Base-by-base conservation (phyloP, 2,888 invertebrate genomes). In the Disparrhopalites patrizii region DNA sequence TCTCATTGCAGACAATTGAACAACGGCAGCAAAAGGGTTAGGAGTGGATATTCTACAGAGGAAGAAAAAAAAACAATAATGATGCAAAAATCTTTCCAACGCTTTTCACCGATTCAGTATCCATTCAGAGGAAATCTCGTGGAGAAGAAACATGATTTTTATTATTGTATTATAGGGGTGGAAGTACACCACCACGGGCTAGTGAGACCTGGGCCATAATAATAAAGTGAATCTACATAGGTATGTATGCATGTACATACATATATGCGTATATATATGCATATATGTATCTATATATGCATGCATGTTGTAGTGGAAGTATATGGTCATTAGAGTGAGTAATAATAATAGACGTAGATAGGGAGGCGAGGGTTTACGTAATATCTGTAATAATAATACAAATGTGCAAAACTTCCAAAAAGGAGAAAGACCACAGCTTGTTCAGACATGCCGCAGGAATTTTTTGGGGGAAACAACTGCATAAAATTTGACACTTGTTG, bases 401-500 rank as follows among this genome's bases (percentile, higher is more conserved):
- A 15, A 40, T 40, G 40, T 18, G 40, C n/a, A n/a, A n/a, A n/a
- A n/a, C n/a, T n/a, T n/a, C n/a, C n/a, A n/a, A n/a, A n/a, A n/a
- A n/a, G n/a, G n/a, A n/a, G n/a, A n/a, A n/a, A n/a, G n/a, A n/a
- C n/a, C n/a, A n/a, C n/a, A n/a, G n/a, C n/a, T 40, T 40, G 40
- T 15, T 4, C n/a, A 40, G 15, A 47, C 47, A 47, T n/a, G 55
- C 57, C 40, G 27, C 40, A 57, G 57, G 57, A 57, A 57, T 33
- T 20, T 33, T 36, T 10, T 8, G 15, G n/a, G n/a, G 4, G 25
- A 58, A 58, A 58, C 58, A 58, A 52, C 52, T 36, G 54, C 54
- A 51, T 54, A 43, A 38, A 52, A 66, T 62, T 62, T 66, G 66
- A 66, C 66, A 66, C 62, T 66, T 62, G 66, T 66, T 62, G 66